Evolutionary conservation across 1,140 invertebrate genomes (phyloP), one percentile per base, ranked within the genome.

Genomic region (Colletes latitarsis): DNA sequence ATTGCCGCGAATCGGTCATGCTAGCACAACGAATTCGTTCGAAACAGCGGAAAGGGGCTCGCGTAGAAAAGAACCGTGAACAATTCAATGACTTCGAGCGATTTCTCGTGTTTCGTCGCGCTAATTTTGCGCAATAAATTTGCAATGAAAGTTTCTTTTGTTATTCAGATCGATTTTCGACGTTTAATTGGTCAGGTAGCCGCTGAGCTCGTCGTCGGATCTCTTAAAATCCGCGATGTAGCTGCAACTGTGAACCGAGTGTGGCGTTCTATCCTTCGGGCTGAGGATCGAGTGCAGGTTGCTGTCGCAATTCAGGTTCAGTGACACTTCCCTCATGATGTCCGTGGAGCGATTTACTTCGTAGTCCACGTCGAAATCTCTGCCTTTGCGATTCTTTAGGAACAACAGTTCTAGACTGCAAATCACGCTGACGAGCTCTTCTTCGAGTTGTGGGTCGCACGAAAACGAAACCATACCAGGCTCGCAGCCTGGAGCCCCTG

Each of bases 381-480:
- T 53, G n/a, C 6, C 19, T 10, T n/a, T 53, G 0, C 52, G 53
- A 58, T 41, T 67, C 62, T 82, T 82, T 12, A 58, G 17, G 30
- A 78, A 82, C 30, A 78, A 30, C 0, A 73, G 52, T 12, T 82
- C 81, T 63, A 82, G 43, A 30, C 68, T 79, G 46, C 63, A 82
- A 10, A 82, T 72, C 3, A 82, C 68, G 62, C 68, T 82, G 49
- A 71, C 81, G 0, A 82, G 30, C 46, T 82, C 76, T 39, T 82
- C 81, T 39, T 82, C 81, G 10, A 82, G 30, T 6, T 79, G 81
- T 0, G 81, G 68, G 43, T 82, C 76, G 46, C 81, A 78, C 6
- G 81, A 82, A 46, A 81, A 81, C 5, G 81, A 78, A n/a, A 82
- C 76, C 76, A 72, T 82, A 39, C 81, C 76, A 52, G 81, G 75